phyloP scores from a whole-genome alignment of 2,888 invertebrate genomes.

The Metopia argyrocephala region DNA sequence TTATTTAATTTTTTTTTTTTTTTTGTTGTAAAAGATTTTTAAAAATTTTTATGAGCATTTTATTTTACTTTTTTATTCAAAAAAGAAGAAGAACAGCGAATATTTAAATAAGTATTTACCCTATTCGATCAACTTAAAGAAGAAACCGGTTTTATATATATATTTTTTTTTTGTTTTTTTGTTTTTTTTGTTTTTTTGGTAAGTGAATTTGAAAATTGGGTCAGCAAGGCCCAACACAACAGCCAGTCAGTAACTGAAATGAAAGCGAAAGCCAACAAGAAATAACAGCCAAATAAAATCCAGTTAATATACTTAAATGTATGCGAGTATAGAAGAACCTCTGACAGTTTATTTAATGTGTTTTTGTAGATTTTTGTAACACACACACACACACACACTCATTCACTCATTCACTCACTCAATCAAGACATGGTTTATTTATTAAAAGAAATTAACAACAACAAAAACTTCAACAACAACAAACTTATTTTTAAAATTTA shows the following conservation, averaged over 20 bases:
- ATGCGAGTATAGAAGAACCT: conserved; percentile 33
- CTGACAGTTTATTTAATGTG: no score
- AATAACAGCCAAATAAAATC: conserved; percentile 28
- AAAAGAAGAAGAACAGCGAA: no score
- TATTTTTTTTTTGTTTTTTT: background rate
- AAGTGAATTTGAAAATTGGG: conserved; percentile 40
- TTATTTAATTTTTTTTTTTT: no score
- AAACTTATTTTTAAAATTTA: no score
- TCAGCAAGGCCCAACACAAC: conserved; percentile 39
- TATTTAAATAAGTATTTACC: background rate
- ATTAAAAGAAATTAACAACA: no score
- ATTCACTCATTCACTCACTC: background rate
- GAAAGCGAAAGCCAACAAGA: conserved; percentile 16
- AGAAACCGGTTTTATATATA: background rate
- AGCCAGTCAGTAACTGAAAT: conserved; percentile 23
- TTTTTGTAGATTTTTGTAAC: background rate
- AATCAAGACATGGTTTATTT: background rate
- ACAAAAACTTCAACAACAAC: no score
- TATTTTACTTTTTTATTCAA: background rate
- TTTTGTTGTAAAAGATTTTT: no score
- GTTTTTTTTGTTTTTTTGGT: background rate
- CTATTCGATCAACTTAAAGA: background rate
- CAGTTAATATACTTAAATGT: no score
- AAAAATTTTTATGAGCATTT: no score
- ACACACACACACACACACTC: background rate